phyloP scores from a whole-genome alignment of 2,888 invertebrate genomes.

The Nomada fucata region DNA sequence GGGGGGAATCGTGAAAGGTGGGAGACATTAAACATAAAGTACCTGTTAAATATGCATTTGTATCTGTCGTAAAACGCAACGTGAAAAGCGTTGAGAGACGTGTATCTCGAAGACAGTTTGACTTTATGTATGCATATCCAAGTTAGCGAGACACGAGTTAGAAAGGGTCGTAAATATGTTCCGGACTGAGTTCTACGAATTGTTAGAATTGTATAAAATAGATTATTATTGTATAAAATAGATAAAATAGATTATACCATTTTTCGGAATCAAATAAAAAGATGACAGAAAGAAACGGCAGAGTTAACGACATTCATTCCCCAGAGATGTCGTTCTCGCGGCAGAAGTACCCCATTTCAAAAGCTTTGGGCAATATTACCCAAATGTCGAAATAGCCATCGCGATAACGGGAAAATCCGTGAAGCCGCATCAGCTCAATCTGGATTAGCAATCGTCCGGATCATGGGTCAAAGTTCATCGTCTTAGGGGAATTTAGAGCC shows the following conservation, averaged over 20 bases:
- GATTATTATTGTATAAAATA: not conserved
- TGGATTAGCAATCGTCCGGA: not conserved
- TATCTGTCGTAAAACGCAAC: not conserved
- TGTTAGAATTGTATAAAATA: not conserved
- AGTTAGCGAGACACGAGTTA: not conserved
- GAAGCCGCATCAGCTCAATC: slow-evolving; percentile 12
- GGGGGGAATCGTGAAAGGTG: not conserved
- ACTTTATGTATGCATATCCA: not conserved
- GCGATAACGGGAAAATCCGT: slow-evolving; percentile 5
- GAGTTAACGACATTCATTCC: not conserved
- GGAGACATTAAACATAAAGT: not conserved
- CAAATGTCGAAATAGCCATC: slow-evolving; percentile 4
- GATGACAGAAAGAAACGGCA: not conserved
- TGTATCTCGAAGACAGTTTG: not conserved
- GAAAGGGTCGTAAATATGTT: not conserved
- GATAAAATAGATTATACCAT: not conserved
- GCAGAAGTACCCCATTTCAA: slow-evolving; percentile 7
- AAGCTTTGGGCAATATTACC: not conserved
- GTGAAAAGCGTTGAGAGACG: not conserved
- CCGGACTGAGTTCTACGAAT: not conserved
- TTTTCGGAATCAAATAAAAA: not conserved
- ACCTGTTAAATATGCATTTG: not conserved
- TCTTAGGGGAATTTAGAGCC: not conserved
- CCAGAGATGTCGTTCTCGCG: not conserved
- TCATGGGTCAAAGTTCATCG: not conserved